Conservation (phyloP, 2,888 invertebrate genomes). For the Tetranychus piercei region DNA sequence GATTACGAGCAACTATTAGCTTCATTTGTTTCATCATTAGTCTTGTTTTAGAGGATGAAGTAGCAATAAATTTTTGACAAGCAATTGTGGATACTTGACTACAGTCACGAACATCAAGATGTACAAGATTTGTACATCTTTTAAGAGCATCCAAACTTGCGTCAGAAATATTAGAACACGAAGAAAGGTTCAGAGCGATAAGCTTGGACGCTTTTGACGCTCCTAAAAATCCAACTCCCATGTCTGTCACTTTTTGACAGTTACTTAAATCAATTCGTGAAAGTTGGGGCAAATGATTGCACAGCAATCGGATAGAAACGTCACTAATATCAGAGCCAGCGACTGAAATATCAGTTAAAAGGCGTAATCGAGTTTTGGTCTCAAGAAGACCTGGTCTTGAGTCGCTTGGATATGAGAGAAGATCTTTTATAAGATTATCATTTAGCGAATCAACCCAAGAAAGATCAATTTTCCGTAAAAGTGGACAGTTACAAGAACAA, state of each 20-base stretch:
- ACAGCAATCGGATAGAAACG: conserved; percentile 45
- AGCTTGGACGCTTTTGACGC: conserved; percentile 51
- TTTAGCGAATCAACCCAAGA: conserved; percentile 68
- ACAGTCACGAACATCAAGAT: conserved; percentile 28
- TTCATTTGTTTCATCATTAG: conserved; percentile 5
- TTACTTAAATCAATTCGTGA: conserved; percentile 60
- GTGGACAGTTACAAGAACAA: conserved; percentile 50
- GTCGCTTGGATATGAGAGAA: conserved; percentile 67
- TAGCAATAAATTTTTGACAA: conserved; percentile 27
- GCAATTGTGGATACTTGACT: conserved; percentile 27
- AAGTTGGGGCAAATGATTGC: conserved; percentile 35
- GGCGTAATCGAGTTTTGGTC: conserved; percentile 54
- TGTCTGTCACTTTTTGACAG: conserved; percentile 70
- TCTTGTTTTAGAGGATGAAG: conserved; percentile 16
- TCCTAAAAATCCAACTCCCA: conserved; percentile 67
- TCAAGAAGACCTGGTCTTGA: conserved; percentile 50
- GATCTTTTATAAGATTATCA: conserved; percentile 62
- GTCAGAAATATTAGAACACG: conserved; percentile 46
- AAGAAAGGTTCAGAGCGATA: conserved; percentile 55
- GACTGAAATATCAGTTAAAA: conserved; percentile 52
- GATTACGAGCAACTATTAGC: neutral
- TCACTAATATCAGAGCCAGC: conserved; percentile 63
- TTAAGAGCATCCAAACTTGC: conserved; percentile 51
- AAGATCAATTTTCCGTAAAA: conserved; percentile 51
- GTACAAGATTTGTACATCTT: conserved; percentile 29